These are phyloP conservation scores for Cheilosia variabilis DNA, from an alignment of 2,888 invertebrate genomes.

Conservation along the genomic window DNA sequence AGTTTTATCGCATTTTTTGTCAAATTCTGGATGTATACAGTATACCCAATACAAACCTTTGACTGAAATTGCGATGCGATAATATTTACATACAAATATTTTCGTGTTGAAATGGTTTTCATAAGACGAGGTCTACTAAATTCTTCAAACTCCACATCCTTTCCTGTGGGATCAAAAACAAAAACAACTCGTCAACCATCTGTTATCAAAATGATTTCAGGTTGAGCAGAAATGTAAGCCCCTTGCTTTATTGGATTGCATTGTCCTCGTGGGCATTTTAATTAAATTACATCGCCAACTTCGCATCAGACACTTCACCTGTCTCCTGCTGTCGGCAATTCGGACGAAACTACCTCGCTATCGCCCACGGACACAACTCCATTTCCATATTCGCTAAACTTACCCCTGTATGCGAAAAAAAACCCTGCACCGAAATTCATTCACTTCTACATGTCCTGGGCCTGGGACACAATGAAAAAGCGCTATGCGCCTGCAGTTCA, in stretches of 20 bases:
- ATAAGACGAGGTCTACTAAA: too few relatives aligned
- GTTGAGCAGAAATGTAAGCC: background rate
- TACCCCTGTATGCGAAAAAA: constrained; percentile 7
- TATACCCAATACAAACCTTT: too few relatives aligned
- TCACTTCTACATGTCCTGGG: constrained; percentile 30
- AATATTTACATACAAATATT: too few relatives aligned
- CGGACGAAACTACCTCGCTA: background rate
- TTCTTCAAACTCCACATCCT: too few relatives aligned
- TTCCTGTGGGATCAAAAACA: too few relatives aligned
- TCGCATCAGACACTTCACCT: background rate
- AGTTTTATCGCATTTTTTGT: too few relatives aligned
- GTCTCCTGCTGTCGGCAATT: constrained; percentile 20
- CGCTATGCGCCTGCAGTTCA: constrained; percentile 37
- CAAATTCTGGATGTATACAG: too few relatives aligned
- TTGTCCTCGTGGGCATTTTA: constrained; percentile 11
- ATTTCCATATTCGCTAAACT: constrained; percentile 7
- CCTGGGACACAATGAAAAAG: constrained; percentile 22
- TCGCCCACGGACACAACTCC: background rate
- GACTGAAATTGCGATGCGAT: too few relatives aligned
- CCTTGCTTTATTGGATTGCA: constrained; percentile 3
- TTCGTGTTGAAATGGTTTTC: too few relatives aligned
- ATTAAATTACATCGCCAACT: constrained; percentile 44
- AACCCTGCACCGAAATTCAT: constrained; percentile 51
- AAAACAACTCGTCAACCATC: too few relatives aligned
- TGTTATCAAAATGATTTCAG: too few relatives aligned